Conservation (phyloP, 2,797 vertebrate genomes). For the Halcyon leucocephala region DNA sequence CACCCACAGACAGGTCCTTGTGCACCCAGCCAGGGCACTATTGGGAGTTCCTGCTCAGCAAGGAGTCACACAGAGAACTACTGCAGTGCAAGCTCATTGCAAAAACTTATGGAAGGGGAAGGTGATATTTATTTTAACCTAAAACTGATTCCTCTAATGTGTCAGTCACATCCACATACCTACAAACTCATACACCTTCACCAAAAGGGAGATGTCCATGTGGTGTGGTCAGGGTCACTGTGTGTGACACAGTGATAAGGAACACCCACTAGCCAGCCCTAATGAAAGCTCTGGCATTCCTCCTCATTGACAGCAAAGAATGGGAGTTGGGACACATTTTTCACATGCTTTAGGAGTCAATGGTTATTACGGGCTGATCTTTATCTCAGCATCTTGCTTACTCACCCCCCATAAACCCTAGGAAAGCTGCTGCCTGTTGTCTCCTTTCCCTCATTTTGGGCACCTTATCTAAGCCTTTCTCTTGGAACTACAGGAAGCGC, state of each 20-base stretch:
- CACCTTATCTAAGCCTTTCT: conserved; percentile 10
- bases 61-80: neutral
- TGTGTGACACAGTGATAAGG: neutral
- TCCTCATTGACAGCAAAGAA: neutral
- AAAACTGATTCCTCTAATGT: neutral
- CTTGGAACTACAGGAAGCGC: neutral
- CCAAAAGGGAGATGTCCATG: neutral
- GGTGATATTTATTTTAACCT: neutral
- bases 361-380: neutral
- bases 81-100: neutral
- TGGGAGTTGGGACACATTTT: neutral
- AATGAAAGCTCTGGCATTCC: neutral
- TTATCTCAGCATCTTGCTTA: conserved; percentile 39
- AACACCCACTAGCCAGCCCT: neutral
- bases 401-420: neutral
- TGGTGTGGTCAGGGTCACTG: neutral
- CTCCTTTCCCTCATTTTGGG: neutral
- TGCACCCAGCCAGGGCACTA: rapidly evolving
- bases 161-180: neutral
- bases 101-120: neutral
- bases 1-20: neutral
- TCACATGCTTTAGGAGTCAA: neutral
- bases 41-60: neutral
- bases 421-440: neutral
- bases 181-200: neutral